Evolutionary conservation across 2,888 invertebrate species (phyloP).

Genomic region (Stenichneumon culpator): DNA sequence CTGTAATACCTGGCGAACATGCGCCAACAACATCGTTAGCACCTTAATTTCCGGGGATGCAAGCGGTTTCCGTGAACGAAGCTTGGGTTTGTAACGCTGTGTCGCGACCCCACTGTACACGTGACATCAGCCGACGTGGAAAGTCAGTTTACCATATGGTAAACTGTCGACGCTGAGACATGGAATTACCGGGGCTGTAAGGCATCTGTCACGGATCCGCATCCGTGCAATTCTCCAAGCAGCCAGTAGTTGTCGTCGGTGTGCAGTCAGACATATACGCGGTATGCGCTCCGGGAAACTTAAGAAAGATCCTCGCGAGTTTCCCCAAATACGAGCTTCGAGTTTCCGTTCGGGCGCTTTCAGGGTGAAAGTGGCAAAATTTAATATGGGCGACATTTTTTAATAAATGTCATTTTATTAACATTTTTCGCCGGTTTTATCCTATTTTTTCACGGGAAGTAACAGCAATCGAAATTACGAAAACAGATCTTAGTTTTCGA

Average conservation of each 20-base stretch:
- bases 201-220: slow-evolving; percentile 34
- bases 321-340: background rate
- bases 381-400: too few relatives aligned
- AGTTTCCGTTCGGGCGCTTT: too few relatives aligned
- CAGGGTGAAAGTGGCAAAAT: too few relatives aligned
- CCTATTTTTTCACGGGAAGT: too few relatives aligned
- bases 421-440: too few relatives aligned
- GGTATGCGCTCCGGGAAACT: slow-evolving; percentile 1
- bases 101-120: slow-evolving; percentile 3
- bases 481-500: too few relatives aligned
- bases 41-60: slow-evolving; percentile 59
- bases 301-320: background rate
- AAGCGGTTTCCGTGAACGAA: slow-evolving; percentile 15
- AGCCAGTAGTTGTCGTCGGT: background rate
- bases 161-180: slow-evolving; percentile 45
- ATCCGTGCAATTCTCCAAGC: background rate
- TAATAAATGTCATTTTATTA: too few relatives aligned
- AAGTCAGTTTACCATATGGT: slow-evolving; percentile 17
- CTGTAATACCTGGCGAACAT: background rate
- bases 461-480: too few relatives aligned
- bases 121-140: background rate
- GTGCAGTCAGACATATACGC: background rate
- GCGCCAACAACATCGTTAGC: slow-evolving; percentile 43
- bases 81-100: slow-evolving; percentile 9
- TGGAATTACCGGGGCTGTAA: slow-evolving; percentile 39